Evolutionary conservation across 2,113 vertebrate genomes (phyloP), one percentile per base, ranked within the genome.

Genomic region (Turdus rufiventris): DNA sequence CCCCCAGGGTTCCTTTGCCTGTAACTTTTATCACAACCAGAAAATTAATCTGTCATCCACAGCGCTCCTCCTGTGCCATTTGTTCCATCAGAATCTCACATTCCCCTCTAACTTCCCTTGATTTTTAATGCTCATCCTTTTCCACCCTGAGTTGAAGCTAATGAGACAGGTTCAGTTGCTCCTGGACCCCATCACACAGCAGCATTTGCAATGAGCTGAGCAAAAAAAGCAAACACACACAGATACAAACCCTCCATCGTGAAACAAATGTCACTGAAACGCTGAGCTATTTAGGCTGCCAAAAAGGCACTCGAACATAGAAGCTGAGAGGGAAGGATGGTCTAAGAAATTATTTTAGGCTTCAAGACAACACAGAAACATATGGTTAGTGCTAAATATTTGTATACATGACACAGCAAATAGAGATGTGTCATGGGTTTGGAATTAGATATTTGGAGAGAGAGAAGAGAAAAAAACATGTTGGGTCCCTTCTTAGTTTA

Each of bases 301-400:
- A 91, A 88, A 94, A 87, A 87, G 54, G 61, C 70, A 82, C 62
- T 92, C 51, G 2, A 92, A 78, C 19, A 11, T 8, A 45, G n/a
- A 71, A 84, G 23, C 1, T 74, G 53, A 67, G 80, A 90, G 62
- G 65, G 38, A 93, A 81, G 83, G 65, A 94, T 75, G 66, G 42
- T 78, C 81, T 65, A 45, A 75, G 72, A 61, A 93, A 91, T 91
- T 7, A 83, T 86, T 74, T 83, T 65, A 68, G 63, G 73, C 66
- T 81, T 88, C 43, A 67, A 51, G 73, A 78, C 89, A 92, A 84
- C 68, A 70, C 31, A 48, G 57, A 89, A 86, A 63, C 84, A 92
- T 92, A 94, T 82, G 86, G 91, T 68, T 89, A 57, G 31, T 50
- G 80, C 82, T 92, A 93, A 95, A 93, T 94, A 81, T 93, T 89